These are phyloP conservation scores for Palythoa heliodiscus DNA, from an alignment of 92 coral and sea anemone genomes.

Conservation along the genomic window DNA sequence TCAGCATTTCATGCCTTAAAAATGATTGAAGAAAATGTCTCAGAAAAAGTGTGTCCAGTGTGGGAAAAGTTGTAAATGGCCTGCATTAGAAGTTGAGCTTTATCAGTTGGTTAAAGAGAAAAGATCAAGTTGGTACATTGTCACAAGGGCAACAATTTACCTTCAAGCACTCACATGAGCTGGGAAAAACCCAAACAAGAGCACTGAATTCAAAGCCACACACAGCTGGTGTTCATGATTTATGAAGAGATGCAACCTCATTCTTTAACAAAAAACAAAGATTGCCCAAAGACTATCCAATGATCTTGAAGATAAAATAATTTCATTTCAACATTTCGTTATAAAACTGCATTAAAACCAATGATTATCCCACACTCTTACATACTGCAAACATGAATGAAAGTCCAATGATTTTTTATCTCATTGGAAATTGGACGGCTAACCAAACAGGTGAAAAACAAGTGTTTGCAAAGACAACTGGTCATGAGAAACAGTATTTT, in stretches of 20 bases:
- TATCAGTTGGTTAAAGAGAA: too few relatives aligned
- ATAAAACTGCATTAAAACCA: neutral
- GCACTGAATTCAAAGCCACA: constrained; percentile 9
- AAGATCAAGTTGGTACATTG: too few relatives aligned
- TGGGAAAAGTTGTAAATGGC: constrained; percentile 64
- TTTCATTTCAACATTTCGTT: neutral
- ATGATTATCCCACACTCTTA: neutral
- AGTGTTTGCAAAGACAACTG: neutral
- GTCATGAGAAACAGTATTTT: constrained; percentile 16
- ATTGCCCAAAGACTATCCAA: neutral
- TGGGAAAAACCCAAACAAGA: neutral
- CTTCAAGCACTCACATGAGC: neutral
- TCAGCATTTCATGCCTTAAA: too few relatives aligned
- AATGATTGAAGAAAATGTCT: constrained; percentile 28
- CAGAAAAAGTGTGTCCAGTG: constrained; percentile 45
- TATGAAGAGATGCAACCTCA: neutral
- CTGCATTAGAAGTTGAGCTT: constrained; percentile 38
- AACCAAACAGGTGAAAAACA: neutral
- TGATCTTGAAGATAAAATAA: neutral
- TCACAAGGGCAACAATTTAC: neutral
- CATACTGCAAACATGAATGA: constrained; percentile 22
- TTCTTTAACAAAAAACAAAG: neutral
- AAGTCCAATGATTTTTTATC: neutral
- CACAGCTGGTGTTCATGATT: constrained; percentile 8
- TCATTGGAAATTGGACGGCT: neutral